Conservation (phyloP, 2,113 vertebrate species). For the Cinclus mexicanus region DNA sequence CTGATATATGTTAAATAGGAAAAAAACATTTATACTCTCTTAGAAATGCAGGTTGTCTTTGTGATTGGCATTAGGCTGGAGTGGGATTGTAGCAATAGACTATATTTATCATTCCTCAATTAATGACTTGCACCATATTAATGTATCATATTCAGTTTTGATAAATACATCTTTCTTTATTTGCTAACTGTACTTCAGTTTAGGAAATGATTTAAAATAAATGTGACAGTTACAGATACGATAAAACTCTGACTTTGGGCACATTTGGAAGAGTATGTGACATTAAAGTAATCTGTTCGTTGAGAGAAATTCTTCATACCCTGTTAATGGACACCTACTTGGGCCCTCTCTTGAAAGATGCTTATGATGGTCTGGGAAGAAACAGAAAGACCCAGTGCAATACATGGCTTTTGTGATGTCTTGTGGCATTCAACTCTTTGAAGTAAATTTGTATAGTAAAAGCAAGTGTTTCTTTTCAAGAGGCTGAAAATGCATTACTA, state of each 20-base stretch:
- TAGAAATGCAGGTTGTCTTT: neutral
- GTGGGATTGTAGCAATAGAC: neutral
- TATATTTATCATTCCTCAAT: neutral
- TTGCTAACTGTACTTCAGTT: neutral
- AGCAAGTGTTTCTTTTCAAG: neutral
- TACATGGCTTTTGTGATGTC: neutral
- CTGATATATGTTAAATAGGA: neutral
- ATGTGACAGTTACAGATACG: neutral
- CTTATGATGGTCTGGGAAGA: neutral
- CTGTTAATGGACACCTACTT: neutral
- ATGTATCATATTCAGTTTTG: neutral
- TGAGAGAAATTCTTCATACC: neutral
- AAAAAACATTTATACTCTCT: neutral
- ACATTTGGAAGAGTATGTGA: neutral
- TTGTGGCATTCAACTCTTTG: neutral
- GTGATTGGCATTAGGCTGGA: neutral
- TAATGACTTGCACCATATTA: neutral
- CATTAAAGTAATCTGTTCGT: neutral
- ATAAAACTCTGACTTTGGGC: neutral
- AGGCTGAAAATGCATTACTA: neutral
- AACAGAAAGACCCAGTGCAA: neutral
- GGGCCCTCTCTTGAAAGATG: neutral
- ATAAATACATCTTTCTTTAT: neutral
- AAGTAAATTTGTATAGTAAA: neutral
- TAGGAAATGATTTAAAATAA: neutral